Percentiles rank a stretch among this genome's conserved stretches.
These are phyloP conservation scores for Ladona fulva DNA, from an alignment of 1,140 invertebrate species.

Conservation along the genomic window DNA sequence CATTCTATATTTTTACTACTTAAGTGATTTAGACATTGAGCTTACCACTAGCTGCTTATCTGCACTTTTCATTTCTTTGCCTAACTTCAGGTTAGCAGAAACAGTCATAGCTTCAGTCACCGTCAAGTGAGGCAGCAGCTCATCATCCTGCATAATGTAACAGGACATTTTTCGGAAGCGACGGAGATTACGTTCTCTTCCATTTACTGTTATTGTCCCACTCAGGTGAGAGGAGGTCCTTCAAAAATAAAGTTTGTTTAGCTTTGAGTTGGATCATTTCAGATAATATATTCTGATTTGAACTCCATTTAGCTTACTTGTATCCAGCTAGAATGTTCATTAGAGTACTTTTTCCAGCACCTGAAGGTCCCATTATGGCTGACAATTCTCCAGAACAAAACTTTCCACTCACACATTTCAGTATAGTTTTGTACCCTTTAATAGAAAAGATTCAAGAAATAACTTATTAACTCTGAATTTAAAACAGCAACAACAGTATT, in stretches of 20 bases:
- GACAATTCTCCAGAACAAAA: slow-evolving; percentile 70
- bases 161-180: slow-evolving; percentile 78
- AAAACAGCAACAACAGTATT: no score
- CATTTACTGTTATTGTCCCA: slow-evolving; percentile 64
- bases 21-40: slow-evolving; percentile 20
- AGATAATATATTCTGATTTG: no score
- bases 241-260: background rate
- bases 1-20: no score
- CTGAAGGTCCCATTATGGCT: slow-evolving; percentile 90
- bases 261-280: no score
- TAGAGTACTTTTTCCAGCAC: slow-evolving; percentile 85
- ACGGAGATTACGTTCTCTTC: slow-evolving; percentile 57
- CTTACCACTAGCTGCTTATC: slow-evolving; percentile 65
- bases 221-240: slow-evolving; percentile 44
- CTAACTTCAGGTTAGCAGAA: slow-evolving; percentile 80
- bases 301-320: slow-evolving; percentile 53
- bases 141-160: slow-evolving; percentile 92
- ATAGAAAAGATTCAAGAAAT: no score
- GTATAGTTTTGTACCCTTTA: slow-evolving; percentile 60
- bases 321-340: slow-evolving; percentile 87
- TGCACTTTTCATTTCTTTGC: slow-evolving; percentile 45
- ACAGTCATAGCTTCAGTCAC: slow-evolving; percentile 77
- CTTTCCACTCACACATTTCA: slow-evolving; percentile 77
- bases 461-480: no score
- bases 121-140: slow-evolving; percentile 74